Percentiles rank a stretch among this genome's conserved stretches.
phyloP scores from a whole-genome alignment of 2,797 vertebrate species.

The Rhinella marina region DNA sequence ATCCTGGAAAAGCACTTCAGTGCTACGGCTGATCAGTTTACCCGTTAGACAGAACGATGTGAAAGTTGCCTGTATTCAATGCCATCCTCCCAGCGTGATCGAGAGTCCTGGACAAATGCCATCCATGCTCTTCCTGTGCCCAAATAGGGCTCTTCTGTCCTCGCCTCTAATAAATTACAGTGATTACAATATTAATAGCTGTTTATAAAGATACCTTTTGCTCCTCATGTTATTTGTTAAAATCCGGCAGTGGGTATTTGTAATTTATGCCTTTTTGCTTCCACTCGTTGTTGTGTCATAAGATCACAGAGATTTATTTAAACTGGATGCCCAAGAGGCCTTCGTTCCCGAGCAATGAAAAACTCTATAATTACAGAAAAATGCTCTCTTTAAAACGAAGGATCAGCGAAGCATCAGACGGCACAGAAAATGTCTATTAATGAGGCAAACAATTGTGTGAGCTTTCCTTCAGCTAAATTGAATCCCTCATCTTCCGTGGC shows the following conservation, averaged over 20 bases:
- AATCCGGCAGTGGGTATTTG: conserved; percentile 28
- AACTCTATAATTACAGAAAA: conserved; percentile 49
- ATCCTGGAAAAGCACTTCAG: too few relatives aligned
- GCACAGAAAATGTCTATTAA: conserved; percentile 25
- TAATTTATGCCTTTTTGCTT: conserved; percentile 38
- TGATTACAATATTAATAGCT: conserved; percentile 20
- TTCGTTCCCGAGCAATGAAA: conserved; percentile 27
- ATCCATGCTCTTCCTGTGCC: not conserved
- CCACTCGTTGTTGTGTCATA: conserved; percentile 39
- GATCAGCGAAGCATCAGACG: conserved; percentile 24
- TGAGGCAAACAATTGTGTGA: conserved; percentile 7
- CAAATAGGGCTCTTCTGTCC: not conserved
- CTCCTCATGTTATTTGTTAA: conserved; percentile 12
- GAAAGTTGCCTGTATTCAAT: not conserved
- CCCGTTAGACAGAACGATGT: not conserved
- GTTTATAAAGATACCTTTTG: conserved; percentile 21
- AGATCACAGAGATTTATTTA: conserved; percentile 55
- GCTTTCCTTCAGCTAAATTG: conserved; percentile 18
- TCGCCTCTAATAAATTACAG: conserved; percentile 16
- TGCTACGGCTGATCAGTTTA: not conserved
- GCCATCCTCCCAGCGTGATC: not conserved
- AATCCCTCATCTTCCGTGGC: not conserved
- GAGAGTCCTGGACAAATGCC: not conserved
- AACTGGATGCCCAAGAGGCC: conserved; percentile 45
- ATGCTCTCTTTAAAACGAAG: conserved; percentile 33